These are phyloP conservation scores for Leptinotarsa undecemlineata DNA, from an alignment of 1,140 invertebrate species.

Conservation along the genomic window DNA sequence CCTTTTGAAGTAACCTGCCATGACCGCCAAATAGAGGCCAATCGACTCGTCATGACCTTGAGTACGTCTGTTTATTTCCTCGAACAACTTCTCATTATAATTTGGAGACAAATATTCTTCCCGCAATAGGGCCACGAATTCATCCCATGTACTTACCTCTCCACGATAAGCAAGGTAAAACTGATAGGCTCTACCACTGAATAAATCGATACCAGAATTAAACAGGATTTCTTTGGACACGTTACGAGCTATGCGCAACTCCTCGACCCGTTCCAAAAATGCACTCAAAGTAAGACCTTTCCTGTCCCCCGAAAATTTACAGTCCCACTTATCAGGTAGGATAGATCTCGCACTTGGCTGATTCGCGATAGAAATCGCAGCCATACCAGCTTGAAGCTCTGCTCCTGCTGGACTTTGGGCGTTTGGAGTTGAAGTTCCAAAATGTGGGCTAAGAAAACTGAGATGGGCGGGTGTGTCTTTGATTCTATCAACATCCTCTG, in stretches of 20 bases:
- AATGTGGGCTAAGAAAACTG: neutral
- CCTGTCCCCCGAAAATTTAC: slow-evolving; percentile 28
- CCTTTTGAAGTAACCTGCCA: neutral
- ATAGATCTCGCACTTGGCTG: neutral
- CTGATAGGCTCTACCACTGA: neutral
- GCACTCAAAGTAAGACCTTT: neutral
- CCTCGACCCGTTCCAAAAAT: neutral
- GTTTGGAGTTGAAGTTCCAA: neutral
- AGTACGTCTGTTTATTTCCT: neutral
- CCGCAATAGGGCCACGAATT: too few species aligned
- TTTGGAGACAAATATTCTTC: too few species aligned
- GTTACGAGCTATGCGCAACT: neutral
- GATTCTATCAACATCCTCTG: neutral
- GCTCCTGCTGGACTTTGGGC: neutral
- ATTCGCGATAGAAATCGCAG: neutral
- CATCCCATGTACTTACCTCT: too few species aligned
- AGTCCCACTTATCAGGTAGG: neutral
- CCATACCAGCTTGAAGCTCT: too few species aligned
- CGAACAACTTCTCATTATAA: neutral
- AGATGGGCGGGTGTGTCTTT: neutral
- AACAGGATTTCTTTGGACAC: neutral
- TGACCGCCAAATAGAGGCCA: neutral
- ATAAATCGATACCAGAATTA: neutral
- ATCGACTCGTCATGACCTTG: neutral
- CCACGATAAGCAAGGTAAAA: too few species aligned